These are phyloP conservation scores for Lasioglossum albipes DNA, from an alignment of 1,140 invertebrate genomes.

Conservation along the genomic window DNA sequence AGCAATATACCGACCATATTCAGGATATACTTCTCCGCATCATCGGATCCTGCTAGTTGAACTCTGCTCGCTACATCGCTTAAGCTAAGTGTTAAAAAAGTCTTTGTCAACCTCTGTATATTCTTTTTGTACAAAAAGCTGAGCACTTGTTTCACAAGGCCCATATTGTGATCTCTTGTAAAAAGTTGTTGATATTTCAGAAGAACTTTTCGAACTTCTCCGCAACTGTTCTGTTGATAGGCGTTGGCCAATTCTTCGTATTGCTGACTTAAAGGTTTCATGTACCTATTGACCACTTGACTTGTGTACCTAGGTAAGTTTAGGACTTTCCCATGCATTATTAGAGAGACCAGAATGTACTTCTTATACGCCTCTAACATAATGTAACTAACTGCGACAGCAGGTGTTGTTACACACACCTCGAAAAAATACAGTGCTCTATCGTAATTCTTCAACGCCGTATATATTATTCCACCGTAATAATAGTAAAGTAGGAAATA, in stretches of 20 bases:
- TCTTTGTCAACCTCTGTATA: constrained; percentile 98
- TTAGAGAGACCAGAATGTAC: constrained; percentile 94
- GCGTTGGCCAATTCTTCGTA: constrained; percentile 94
- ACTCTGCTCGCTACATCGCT: constrained; percentile 96
- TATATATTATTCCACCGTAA: constrained; percentile 98
- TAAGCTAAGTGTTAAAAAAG: constrained; percentile 96
- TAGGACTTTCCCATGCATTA: constrained; percentile 92
- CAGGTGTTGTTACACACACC: constrained; percentile 95
- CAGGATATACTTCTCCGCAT: constrained; percentile 96
- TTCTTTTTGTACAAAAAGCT: constrained; percentile 96
- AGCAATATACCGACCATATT: constrained; percentile 88
- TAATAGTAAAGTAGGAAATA: constrained; percentile 97
- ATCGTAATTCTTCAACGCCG: constrained; percentile 94
- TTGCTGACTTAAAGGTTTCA: constrained; percentile 94
- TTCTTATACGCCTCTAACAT: constrained; percentile 99
- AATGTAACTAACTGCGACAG: constrained; percentile 95
- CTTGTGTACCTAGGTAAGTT: constrained; percentile 94
- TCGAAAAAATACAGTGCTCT: constrained; percentile 97
- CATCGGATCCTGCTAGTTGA: constrained; percentile 88
- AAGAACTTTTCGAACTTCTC: constrained; percentile 85
- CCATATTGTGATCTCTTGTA: constrained; percentile 91
- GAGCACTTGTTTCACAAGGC: constrained; percentile 91
- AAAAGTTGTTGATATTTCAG: constrained; percentile 91
- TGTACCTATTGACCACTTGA: constrained; percentile 88
- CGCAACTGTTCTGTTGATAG: constrained; percentile 88